A percentile compares a stretch with the other conserved stretches of the same genome.
Conservation (phyloP, 2,113 vertebrate species). For the Neofelis nebulosa region DNA sequence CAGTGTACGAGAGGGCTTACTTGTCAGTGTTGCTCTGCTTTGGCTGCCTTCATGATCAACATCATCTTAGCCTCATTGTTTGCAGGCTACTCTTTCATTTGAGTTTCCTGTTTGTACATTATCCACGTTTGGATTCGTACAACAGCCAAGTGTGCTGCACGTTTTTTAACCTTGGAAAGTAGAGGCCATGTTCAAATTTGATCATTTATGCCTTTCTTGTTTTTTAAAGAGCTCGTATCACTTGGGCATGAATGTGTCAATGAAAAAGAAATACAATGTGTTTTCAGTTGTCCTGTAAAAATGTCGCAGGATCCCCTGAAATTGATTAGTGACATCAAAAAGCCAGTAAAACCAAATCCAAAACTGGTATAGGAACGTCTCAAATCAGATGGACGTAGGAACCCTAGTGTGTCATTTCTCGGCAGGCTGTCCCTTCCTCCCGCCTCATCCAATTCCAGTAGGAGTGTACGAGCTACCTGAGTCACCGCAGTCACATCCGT, state of each 20-base stretch:
- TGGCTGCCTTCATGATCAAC: neutral
- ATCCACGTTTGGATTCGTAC: neutral
- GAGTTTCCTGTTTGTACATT: neutral
- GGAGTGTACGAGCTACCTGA: neutral
- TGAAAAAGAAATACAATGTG: neutral
- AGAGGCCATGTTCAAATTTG: constrained; percentile 23
- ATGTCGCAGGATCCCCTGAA: neutral
- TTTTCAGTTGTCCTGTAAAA: constrained; percentile 6
- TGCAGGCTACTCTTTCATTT: neutral
- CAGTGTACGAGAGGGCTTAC: neutral
- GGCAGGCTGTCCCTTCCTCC: neutral
- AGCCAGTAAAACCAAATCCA: neutral
- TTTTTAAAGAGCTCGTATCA: neutral
- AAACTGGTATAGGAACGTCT: neutral
- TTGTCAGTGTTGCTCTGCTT: neutral
- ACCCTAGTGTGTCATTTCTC: neutral
- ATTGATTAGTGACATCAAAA: neutral
- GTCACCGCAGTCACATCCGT: neutral
- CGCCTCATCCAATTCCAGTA: neutral
- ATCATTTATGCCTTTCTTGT: constrained; percentile 15
- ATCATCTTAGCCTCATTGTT: neutral
- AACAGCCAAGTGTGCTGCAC: neutral
- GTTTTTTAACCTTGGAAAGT: constrained; percentile 18
- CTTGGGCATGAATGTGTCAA: neutral
- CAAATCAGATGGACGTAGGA: neutral